Conservation (phyloP, 2,113 vertebrate genomes). For the Cavia aperea region DNA sequence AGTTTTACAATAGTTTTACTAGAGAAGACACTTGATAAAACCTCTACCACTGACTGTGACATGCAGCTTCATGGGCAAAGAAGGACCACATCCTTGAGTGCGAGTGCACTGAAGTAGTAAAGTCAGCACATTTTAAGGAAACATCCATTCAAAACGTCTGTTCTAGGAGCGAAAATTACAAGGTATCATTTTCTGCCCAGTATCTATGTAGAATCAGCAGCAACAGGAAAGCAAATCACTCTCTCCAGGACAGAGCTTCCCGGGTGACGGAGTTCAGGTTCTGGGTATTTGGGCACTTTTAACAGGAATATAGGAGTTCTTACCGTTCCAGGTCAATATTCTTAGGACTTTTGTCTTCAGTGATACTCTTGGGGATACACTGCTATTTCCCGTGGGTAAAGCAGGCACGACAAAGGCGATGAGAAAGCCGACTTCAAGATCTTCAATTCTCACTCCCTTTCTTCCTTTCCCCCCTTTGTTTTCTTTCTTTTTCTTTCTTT, state of each 20-base stretch:
- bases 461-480: no score
- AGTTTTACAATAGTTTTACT: background rate
- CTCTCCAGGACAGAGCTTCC: background rate
- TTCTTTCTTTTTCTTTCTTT: no score
- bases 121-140: background rate
- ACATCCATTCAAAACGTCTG: background rate
- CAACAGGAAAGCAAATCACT: background rate
- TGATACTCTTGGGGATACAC: background rate
- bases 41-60: background rate
- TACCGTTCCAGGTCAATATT: background rate
- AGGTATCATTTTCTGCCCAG: background rate
- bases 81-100: background rate
- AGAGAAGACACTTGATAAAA: background rate
- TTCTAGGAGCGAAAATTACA: background rate
- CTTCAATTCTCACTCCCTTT: background rate
- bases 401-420: background rate
- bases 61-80: constrained; percentile 16
- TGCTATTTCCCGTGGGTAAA: background rate
- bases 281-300: background rate
- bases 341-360: background rate
- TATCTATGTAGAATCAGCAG: background rate
- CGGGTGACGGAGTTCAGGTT: background rate
- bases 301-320: background rate
- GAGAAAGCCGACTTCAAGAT: background rate
- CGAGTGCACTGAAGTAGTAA: background rate